These are phyloP conservation scores for Zoanthus solanderi DNA, from an alignment of 92 coral and sea anemone genomes.

Conservation along the genomic window DNA sequence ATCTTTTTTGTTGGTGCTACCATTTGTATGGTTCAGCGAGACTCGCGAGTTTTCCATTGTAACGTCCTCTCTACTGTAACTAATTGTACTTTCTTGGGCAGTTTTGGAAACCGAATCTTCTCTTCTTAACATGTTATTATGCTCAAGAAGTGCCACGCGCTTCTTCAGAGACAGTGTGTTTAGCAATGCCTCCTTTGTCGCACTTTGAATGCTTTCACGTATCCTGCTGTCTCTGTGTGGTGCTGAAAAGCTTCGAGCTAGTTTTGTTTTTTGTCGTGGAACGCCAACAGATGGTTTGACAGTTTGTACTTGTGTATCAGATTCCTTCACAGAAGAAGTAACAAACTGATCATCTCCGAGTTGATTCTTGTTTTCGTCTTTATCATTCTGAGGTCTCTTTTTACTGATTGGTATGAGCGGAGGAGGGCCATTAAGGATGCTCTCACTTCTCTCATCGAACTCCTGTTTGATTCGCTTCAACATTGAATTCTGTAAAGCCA, in stretches of 20 bases:
- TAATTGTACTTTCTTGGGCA: neutral
- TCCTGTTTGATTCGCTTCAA: conserved; percentile 40
- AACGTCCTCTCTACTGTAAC: neutral
- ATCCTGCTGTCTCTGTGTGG: conserved; percentile 37
- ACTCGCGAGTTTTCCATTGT: neutral
- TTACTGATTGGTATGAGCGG: conserved; percentile 35
- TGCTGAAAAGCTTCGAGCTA: conserved; percentile 48
- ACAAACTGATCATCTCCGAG: conserved; percentile 5
- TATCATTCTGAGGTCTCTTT: neutral
- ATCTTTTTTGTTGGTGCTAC: conserved; percentile 20
- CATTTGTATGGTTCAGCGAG: neutral
- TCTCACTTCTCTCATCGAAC: conserved; percentile 45
- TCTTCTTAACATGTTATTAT: conserved; percentile 56
- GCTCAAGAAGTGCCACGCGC: conserved; percentile 90
- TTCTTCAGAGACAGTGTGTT: conserved; percentile 82
- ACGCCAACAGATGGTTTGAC: conserved; percentile 1
- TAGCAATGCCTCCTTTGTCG: conserved; percentile 88
- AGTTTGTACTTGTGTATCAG: neutral
- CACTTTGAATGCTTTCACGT: conserved; percentile 80
- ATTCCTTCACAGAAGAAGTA: neutral
- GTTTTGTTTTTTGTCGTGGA: conserved; percentile 42
- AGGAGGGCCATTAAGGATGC: conserved; percentile 38
- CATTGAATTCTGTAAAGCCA: conserved; percentile 50
- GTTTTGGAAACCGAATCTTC: neutral
- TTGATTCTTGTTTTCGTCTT: neutral